phyloP scores from a whole-genome alignment of 1,140 invertebrate genomes.

The Bemisia tabaci region DNA sequence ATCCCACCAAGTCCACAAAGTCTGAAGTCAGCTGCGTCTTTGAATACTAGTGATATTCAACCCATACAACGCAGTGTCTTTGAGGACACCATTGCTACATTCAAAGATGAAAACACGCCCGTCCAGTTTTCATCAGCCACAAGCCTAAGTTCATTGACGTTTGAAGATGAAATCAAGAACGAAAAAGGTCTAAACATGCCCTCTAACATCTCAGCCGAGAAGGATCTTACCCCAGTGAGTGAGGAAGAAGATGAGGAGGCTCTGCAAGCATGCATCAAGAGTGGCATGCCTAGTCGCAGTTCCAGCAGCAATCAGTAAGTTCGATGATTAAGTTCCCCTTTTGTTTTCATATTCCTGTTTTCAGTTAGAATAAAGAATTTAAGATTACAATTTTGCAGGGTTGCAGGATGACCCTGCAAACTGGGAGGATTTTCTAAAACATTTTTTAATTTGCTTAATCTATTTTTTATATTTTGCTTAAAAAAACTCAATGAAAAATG shows the following conservation, averaged over 20 bases:
- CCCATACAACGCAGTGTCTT: conserved; percentile 42
- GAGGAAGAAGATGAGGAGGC: conserved; percentile 47
- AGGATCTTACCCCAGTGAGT: conserved; percentile 28
- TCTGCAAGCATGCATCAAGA: conserved; percentile 50
- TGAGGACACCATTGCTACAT: conserved; percentile 59
- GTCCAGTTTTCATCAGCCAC: conserved; percentile 62
- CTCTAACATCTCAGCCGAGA: background rate
- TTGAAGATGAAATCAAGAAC: conserved; percentile 21
- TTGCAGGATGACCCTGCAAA: no score
- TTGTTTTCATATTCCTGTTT: no score
- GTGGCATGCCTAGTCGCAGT: conserved; percentile 40
- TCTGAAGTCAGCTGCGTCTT: background rate
- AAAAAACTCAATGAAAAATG: no score
- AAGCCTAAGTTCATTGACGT: conserved; percentile 48
- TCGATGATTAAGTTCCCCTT: no score
- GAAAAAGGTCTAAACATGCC: background rate
- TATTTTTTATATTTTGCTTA: no score
- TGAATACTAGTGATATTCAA: conserved; percentile 1
- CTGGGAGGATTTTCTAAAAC: no score
- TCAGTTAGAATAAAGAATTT: no score
- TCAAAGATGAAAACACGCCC: conserved; percentile 72
- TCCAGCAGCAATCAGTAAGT: background rate
- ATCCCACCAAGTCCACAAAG: conserved; percentile 45
- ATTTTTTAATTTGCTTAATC: no score
- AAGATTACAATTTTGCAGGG: no score